Base-by-base conservation (phyloP, 2,888 invertebrate species). In the Synanthedon formicaeformis region DNA sequence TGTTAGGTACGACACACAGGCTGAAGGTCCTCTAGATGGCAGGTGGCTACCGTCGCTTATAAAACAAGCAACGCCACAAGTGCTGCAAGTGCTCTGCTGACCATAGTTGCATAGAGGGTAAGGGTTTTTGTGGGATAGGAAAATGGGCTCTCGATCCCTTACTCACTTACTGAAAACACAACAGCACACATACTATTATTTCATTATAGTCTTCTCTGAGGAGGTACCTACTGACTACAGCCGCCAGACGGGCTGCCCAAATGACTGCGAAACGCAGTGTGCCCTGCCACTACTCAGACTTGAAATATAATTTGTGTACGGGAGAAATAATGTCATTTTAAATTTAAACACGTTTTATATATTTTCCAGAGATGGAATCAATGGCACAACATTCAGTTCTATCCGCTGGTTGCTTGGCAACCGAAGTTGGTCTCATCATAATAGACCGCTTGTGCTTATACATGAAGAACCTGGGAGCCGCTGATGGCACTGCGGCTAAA, bases 361-460 rank as follows among this genome's bases (percentile, higher is more conserved):
- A 13, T 14, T 10, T 58, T 58, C 11, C 63, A 87, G 87, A 86
- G 62, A 57, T 81, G 13, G 87, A 87, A 71, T 75, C 78, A 2
- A 79, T 84, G 56, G 81, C 85, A 0, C 87, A 88, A 55, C 80
- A 87, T 60, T 67, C 84, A 3, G 80, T 85, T 0, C 54, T 81
- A 16, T 80, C 86, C 0, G 84, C 87, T 12, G 82, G 87, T 51
- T 86, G 83, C 76, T 88, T 97, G 67, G 92, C 96, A 4, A 94
- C 95, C 0, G 98, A 98, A 89, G 92, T 96, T 40, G 97, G 97
- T 0, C 90, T 98, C 59, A 91, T 94, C 14, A 92, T 94, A 3
- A 88, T 98, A 53, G 98, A 98, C 81, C 93, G 95, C 52, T 89
- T 96, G 55, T 95, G 96, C 53, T 87, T 96, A 48, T 97, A 95